Conservation (phyloP, 2,797 vertebrate genomes). For the Dendrocincla tyrannina region DNA sequence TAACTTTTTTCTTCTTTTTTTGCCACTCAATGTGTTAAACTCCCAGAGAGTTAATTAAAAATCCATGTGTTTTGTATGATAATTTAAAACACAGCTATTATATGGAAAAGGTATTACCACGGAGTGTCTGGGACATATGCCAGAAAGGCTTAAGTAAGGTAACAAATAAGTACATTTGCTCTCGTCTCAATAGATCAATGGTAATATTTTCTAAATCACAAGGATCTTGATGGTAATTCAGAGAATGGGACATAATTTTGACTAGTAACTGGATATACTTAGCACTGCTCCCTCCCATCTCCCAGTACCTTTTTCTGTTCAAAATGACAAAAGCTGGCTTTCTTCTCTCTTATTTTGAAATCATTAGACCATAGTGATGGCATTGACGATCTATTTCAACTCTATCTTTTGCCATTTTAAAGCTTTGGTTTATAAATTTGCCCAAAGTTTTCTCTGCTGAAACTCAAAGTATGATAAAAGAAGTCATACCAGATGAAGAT, state of each 20-base stretch:
- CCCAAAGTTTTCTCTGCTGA: not conserved
- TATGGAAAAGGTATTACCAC: not conserved
- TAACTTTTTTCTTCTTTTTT: not conserved
- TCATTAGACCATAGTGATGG: not conserved
- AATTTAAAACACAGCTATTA: not conserved
- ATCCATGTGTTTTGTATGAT: not conserved
- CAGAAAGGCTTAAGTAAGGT: not conserved
- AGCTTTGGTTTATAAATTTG: not conserved
- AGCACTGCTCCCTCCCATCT: not conserved
- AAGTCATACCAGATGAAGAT: not conserved
- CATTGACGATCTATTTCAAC: not conserved
- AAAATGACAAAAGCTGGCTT: not conserved
- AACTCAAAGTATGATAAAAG: not conserved
- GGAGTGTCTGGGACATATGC: not conserved
- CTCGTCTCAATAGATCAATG: not conserved
- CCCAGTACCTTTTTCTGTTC: not conserved
- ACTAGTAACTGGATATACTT: not conserved
- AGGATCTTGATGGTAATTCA: not conserved
- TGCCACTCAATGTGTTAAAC: fast-evolving
- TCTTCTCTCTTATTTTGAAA: not conserved
- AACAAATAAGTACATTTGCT: not conserved
- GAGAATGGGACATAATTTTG: not conserved
- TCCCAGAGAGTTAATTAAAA: not conserved
- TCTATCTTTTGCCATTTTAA: not conserved
- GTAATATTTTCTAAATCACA: not conserved